Evolutionary conservation across 2,797 vertebrate species (phyloP).

Genomic region (Sebastes ruberrimus): DNA sequence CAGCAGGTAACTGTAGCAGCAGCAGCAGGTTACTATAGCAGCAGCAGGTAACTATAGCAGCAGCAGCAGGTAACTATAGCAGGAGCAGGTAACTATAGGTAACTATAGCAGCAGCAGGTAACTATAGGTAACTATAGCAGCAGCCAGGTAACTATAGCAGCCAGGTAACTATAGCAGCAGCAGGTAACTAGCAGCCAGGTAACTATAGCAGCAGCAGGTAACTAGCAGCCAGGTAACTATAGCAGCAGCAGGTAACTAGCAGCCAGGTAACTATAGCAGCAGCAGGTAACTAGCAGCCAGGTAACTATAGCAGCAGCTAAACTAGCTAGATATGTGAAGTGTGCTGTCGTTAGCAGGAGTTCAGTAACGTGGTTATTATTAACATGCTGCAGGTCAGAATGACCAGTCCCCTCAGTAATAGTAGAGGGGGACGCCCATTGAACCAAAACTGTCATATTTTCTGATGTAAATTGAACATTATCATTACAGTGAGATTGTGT

Average conservation of each 20-base stretch:
- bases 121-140: no score
- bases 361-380: not conserved
- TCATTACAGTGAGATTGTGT: not conserved
- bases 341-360: slow-evolving; percentile 21
- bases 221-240: no score
- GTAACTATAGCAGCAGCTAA: not conserved
- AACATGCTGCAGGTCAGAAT: not conserved
- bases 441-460: not conserved
- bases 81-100: not conserved
- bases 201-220: no score
- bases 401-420: not conserved
- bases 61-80: not conserved
- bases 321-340: slow-evolving; percentile 26
- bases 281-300: no score
- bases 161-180: no score
- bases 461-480: not conserved
- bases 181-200: slow-evolving; percentile 1
- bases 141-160: no score
- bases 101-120: no score
- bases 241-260: no score
- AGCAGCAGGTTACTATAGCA: no score
- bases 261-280: no score
- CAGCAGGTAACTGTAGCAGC: not conserved
- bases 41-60: no score
- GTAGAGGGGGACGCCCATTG: no score